Evolutionary conservation across 2,113 vertebrate species (phyloP), one percentile per base, ranked within the genome.

Genomic region (Orycteropus afer): DNA sequence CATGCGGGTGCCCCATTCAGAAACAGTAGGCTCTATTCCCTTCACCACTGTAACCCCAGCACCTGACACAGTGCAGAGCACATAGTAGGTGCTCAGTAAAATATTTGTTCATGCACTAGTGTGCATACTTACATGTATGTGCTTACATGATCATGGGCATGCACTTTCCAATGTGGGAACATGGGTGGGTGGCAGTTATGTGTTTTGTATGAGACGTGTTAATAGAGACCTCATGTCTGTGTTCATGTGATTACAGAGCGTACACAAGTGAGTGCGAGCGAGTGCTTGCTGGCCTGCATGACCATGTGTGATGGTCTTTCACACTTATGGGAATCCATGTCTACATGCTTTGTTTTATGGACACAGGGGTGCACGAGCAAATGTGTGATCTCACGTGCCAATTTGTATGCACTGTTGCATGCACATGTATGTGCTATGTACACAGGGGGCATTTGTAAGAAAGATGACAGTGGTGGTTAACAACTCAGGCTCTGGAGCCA

Each of bases 241-340:
- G 40, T 3, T 27, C 22, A 2, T 2, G 3, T 55, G 49, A 73
- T 40, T 23, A 32, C 5, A 65, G 55, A 53, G 25, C 0, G 0
- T 32, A 4, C 7, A 2, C 5, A 2, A 42, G 32, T 11, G 6
- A 11, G 18, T 2, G 0, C 18, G 20, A 15, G 14, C 1, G 18
- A 5, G 40, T 6, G 34, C 78, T 51, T 1, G 0, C 71, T 10
- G 53, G 63, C 11, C 40, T 22, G 0, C 1, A 10, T 14, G 32
- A 55, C n/a, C 5, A 0, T 0, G 1, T 1, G 0, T 4, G 51
- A 2, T 4, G 32, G 1, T 0, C 13, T n/a, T 27, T 25, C 74
- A 2, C 0, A 15, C 45, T 20, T 4, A 0, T 23, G 25, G 51
- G 40, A 32, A 4, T 32, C 40, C 13, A 0, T 0, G 2, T 63